A percentile compares a stretch with the other conserved stretches of the same genome.
phyloP scores from a whole-genome alignment of 2,888 invertebrate species.

The Drosophila robusta region DNA sequence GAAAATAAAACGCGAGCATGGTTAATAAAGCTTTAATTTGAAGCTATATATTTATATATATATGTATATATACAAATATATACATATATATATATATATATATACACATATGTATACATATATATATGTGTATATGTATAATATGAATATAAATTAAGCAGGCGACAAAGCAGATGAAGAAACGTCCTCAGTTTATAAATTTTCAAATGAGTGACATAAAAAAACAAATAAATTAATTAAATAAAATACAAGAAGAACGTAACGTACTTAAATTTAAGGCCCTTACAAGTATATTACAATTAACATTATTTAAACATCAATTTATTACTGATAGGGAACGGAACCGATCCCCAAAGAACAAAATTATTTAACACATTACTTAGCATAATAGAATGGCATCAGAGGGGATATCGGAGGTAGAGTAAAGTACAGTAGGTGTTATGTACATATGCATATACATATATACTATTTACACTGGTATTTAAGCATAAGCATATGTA shows the following conservation, averaged over 20 bases:
- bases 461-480: slow-evolving; percentile 30
- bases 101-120: slow-evolving; percentile 22
- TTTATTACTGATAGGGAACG: slow-evolving; percentile 54
- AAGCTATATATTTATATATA: slow-evolving; percentile 80
- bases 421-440: slow-evolving; percentile 17
- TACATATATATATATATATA: slow-evolving; percentile 19
- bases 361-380: slow-evolving; percentile 53
- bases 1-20: slow-evolving; percentile 83
- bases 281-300: slow-evolving; percentile 59
- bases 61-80: slow-evolving; percentile 43
- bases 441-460: slow-evolving; percentile 37
- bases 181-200: slow-evolving; percentile 83
- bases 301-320: slow-evolving; percentile 62
- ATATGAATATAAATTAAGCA: slow-evolving; percentile 34
- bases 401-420: slow-evolving; percentile 17
- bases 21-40: slow-evolving; percentile 84
- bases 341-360: slow-evolving; percentile 23
- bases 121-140: slow-evolving; percentile 18
- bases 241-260: slow-evolving; percentile 26
- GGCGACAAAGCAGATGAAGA: slow-evolving; percentile 31
- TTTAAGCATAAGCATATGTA: slow-evolving; percentile 40
- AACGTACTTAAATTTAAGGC: slow-evolving; percentile 66
- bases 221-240: slow-evolving; percentile 10
- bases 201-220: slow-evolving; percentile 80
- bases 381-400: slow-evolving; percentile 44